These are phyloP conservation scores for Polypedilum pembai DNA, from an alignment of 1,140 invertebrate species.

Conservation along the genomic window DNA sequence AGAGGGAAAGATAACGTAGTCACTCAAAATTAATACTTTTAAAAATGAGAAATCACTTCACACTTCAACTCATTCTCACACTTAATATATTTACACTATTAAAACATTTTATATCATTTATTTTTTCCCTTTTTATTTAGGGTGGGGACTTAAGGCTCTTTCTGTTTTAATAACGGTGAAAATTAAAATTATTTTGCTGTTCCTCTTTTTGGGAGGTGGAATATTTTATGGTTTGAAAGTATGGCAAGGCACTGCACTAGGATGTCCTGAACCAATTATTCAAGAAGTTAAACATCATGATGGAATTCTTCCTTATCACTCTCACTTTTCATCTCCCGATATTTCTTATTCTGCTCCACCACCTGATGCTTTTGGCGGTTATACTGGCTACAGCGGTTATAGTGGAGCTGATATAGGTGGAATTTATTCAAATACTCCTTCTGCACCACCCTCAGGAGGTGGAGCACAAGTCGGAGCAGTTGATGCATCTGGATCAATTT, in stretches of 20 bases:
- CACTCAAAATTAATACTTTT: neutral
- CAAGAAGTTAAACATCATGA: neutral
- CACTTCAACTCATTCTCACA: neutral
- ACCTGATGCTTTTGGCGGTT: neutral
- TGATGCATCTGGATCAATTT: neutral
- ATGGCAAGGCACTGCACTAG: neutral
- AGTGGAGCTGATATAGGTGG: neutral
- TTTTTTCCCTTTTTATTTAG: neutral
- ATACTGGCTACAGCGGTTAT: neutral
- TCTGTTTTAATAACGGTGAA: conserved; percentile 1
- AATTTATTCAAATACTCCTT: conserved; percentile 6
- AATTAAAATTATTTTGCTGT: conserved; percentile 9
- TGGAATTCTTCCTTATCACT: neutral
- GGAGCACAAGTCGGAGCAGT: neutral
- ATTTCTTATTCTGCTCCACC: neutral
- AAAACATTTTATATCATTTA: neutral
- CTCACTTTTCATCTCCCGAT: neutral
- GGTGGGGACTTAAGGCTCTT: neutral
- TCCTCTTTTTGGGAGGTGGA: conserved; percentile 4
- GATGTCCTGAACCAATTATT: conserved; percentile 14
- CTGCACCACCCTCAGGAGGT: neutral
- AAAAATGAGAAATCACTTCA: neutral
- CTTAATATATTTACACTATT: neutral
- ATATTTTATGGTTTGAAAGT: conserved; percentile 12
- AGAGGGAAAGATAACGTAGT: too few relatives aligned